Percentiles rank a stretch among this genome's conserved stretches.
These are phyloP conservation scores for Poeciliopsis presidionis DNA, from an alignment of 2,797 vertebrate species.

Conservation along the genomic window DNA sequence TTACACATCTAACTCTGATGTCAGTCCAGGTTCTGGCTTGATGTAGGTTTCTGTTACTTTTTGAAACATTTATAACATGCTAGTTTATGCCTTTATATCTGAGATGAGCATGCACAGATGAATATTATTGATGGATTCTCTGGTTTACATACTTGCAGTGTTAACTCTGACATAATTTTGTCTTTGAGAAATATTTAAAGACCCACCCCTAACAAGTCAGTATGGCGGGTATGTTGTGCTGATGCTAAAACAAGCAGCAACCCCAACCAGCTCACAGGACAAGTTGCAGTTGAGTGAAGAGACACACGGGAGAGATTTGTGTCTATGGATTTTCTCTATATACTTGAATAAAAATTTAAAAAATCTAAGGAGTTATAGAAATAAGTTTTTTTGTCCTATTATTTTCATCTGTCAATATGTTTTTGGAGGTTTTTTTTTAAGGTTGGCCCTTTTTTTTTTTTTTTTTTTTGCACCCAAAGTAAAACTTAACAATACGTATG, in stretches of 20 bases:
- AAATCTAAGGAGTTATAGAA: background rate
- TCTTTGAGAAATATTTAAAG: background rate
- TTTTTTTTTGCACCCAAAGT: background rate
- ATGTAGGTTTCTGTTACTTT: background rate
- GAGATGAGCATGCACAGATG: background rate
- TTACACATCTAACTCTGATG: background rate
- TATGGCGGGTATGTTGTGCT: conserved; percentile 3
- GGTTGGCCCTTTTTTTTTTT: background rate
- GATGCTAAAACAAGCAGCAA: conserved; percentile 34
- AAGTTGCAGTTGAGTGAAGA: conserved; percentile 18
- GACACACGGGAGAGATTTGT: conserved; percentile 19
- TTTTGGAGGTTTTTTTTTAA: background rate
- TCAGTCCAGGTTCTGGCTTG: background rate
- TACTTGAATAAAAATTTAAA: background rate
- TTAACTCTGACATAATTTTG: background rate
- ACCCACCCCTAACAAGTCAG: background rate
- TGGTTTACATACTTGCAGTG: background rate
- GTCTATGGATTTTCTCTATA: background rate
- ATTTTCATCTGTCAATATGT: background rate
- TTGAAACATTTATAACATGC: no score
- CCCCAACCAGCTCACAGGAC: conserved; percentile 31
- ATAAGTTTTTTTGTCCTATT: background rate
- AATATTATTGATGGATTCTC: background rate
- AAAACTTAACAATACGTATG: background rate
- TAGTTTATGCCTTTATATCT: background rate